phyloP scores from a whole-genome alignment of 2,888 invertebrate genomes.

The Julus scanicus region DNA sequence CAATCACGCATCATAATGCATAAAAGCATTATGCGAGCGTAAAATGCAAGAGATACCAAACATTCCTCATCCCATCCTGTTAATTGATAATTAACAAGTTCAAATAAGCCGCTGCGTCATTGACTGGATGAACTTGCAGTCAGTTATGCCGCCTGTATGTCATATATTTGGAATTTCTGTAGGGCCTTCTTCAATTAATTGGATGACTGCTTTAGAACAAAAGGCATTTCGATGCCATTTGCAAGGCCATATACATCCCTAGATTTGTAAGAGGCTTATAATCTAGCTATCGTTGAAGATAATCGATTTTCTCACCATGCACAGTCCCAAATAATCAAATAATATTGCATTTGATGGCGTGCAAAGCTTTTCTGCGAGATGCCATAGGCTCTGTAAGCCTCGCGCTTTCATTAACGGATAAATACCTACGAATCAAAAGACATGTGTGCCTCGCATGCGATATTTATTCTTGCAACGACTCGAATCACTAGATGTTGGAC shows the following conservation, averaged over 20 bases:
- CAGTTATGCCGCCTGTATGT: slow-evolving; percentile 15
- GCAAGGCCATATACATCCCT: background rate
- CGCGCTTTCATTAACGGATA: background rate
- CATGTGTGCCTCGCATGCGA: background rate
- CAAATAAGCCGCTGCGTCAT: slow-evolving; percentile 43
- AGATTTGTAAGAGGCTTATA: slow-evolving; percentile 43
- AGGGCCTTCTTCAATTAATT: slow-evolving; percentile 21
- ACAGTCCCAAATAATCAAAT: slow-evolving; percentile 29
- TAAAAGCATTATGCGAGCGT: background rate
- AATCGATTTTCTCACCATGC: slow-evolving; percentile 25
- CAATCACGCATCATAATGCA: background rate
- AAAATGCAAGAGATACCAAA: background rate
- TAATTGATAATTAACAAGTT: slow-evolving; percentile 45
- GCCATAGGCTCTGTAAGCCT: background rate
- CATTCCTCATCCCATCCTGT: slow-evolving; percentile 15
- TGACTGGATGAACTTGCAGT: slow-evolving; percentile 29
- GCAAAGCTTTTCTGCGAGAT: slow-evolving; percentile 3
- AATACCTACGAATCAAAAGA: background rate
- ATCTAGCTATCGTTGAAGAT: slow-evolving; percentile 40
- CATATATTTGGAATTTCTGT: slow-evolving; percentile 21
- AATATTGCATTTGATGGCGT: slow-evolving; percentile 25
- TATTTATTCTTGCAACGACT: slow-evolving; percentile 26
- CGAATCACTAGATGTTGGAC: background rate
- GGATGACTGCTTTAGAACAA: slow-evolving; percentile 43
- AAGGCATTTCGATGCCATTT: slow-evolving; percentile 44